These are phyloP conservation scores for Porites rus DNA, from an alignment of 92 coral and sea anemone species.

Conservation along the genomic window DNA sequence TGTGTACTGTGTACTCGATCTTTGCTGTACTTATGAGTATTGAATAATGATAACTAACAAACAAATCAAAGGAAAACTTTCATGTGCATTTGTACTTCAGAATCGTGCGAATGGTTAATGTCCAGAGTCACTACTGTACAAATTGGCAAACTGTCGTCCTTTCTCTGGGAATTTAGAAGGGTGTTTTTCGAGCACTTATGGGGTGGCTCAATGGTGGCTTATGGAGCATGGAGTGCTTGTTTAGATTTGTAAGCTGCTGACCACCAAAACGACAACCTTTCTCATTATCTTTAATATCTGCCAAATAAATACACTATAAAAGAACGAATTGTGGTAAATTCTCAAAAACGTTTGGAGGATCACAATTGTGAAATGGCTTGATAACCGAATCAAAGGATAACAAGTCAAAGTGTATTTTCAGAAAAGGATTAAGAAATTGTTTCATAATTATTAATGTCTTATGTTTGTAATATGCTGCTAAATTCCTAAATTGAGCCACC, in stretches of 20 bases:
- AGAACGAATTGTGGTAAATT: slow-evolving; percentile 3
- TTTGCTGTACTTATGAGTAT: slow-evolving; percentile 32
- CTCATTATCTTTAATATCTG: slow-evolving; percentile 11
- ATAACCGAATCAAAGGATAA: neutral
- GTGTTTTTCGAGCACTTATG: slow-evolving; percentile 11
- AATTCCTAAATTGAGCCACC: slow-evolving; percentile 12
- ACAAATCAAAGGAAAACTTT: slow-evolving; percentile 13
- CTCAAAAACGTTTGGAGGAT: slow-evolving; percentile 16
- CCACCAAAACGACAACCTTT: slow-evolving; percentile 27
- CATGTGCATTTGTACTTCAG: neutral
- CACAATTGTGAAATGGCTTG: slow-evolving; percentile 23
- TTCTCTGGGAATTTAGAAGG: slow-evolving; percentile 19
- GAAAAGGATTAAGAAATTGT: neutral
- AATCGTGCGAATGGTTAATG: neutral
- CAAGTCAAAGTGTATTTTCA: neutral
- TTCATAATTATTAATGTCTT: neutral
- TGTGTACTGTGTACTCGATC: slow-evolving; percentile 23
- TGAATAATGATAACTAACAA: neutral
- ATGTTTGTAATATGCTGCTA: slow-evolving; percentile 8
- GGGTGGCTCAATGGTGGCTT: slow-evolving; percentile 25
- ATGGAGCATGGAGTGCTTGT: slow-evolving; percentile 8
- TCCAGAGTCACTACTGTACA: neutral
- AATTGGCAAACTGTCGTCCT: neutral
- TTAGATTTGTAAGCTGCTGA: slow-evolving; percentile 26
- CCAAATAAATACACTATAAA: neutral